Percentiles rank a stretch among this genome's conserved stretches.
These are phyloP conservation scores for Triops cancriformis DNA, from an alignment of 1,140 invertebrate species.

Conservation along the genomic window DNA sequence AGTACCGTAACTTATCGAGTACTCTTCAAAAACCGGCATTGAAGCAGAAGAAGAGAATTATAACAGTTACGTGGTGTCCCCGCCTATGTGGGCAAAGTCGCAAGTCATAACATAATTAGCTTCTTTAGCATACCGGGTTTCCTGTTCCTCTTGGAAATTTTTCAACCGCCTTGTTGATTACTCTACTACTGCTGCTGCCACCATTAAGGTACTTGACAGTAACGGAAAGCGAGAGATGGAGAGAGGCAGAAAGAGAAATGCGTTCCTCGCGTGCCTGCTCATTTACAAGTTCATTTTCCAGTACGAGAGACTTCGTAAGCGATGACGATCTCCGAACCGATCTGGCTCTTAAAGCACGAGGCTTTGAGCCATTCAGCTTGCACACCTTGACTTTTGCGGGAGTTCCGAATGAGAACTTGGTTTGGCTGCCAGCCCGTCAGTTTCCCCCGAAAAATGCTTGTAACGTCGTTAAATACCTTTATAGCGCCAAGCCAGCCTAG, in stretches of 20 bases:
- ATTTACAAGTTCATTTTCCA: constrained; percentile 8
- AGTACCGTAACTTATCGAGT: too few relatives aligned
- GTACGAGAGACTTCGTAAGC: background rate
- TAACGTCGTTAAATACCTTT: background rate
- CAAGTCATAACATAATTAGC: constrained; percentile 1
- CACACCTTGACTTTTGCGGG: too few relatives aligned
- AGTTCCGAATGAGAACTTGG: background rate
- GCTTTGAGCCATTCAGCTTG: background rate
- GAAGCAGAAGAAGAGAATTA: too few relatives aligned
- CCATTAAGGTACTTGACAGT: background rate
- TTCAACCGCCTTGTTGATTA: background rate
- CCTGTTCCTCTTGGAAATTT: background rate
- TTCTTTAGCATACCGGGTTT: background rate
- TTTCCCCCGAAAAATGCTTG: background rate
- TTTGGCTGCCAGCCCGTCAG: background rate
- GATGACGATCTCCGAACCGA: background rate
- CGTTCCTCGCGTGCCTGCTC: constrained; percentile 11
- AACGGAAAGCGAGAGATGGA: background rate
- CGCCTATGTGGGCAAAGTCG: background rate
- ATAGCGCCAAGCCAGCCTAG: background rate
- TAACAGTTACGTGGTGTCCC: too few relatives aligned
- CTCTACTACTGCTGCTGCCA: background rate
- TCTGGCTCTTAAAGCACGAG: background rate
- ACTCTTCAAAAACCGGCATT: too few relatives aligned
- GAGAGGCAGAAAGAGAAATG: background rate